These are phyloP conservation scores for Rhabdophis nuchalis DNA, from an alignment of 2,797 vertebrate genomes.

Conservation along the genomic window DNA sequence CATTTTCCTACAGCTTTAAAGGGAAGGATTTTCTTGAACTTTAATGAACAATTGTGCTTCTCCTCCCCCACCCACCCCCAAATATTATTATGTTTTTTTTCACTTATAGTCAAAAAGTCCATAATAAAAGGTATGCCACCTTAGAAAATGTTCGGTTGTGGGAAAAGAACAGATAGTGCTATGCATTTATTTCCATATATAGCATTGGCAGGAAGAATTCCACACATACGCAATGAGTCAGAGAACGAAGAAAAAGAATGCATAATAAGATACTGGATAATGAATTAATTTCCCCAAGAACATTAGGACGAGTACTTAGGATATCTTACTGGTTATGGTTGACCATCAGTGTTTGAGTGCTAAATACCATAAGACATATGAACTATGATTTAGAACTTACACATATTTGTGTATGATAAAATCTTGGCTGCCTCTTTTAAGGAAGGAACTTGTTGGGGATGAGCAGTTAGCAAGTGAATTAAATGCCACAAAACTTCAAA, in stretches of 20 bases:
- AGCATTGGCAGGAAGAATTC: background rate
- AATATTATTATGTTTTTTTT: background rate
- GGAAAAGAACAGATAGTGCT: background rate
- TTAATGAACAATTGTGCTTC: slow-evolving; percentile 20
- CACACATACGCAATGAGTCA: background rate
- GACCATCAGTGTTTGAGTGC: background rate
- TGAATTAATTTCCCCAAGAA: background rate
- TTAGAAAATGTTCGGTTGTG: background rate
- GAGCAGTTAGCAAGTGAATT: background rate
- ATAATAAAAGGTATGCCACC: slow-evolving; percentile 6
- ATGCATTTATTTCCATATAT: background rate
- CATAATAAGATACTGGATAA: background rate
- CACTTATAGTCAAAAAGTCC: slow-evolving; percentile 36
- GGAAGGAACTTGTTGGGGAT: background rate
- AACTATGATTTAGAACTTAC: background rate
- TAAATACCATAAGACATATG: background rate
- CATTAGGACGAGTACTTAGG: background rate
- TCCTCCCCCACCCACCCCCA: no score
- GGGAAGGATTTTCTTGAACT: slow-evolving; percentile 19
- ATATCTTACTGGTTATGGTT: background rate
- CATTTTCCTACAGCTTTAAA: slow-evolving; percentile 34
- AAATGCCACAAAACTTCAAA: background rate
- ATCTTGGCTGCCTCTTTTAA: background rate
- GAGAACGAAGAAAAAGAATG: background rate
- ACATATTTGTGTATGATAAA: background rate